Conservation (phyloP, 1,140 invertebrate genomes). For the Aradophagus sp. region DNA sequence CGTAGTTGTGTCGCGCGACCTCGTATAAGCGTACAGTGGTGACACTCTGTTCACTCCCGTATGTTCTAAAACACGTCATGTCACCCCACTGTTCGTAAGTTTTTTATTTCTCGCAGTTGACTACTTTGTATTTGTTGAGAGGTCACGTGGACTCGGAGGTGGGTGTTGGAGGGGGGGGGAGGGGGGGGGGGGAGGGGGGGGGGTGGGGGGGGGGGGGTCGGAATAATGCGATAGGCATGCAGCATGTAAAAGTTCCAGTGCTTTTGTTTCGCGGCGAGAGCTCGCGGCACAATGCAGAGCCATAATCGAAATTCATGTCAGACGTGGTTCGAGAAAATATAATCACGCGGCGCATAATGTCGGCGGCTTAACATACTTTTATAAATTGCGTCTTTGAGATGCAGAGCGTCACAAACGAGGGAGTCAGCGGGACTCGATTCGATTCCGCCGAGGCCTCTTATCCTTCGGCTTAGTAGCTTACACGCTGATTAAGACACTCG, state of each 20-base stretch:
- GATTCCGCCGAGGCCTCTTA: constrained; percentile 41
- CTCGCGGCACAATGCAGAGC: constrained; percentile 48
- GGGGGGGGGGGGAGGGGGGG: too few relatives aligned
- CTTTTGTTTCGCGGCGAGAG: constrained; percentile 40
- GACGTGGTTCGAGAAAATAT: constrained; percentile 58
- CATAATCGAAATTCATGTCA: constrained; percentile 66
- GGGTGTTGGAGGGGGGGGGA: too few relatives aligned
- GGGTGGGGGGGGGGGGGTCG: too few relatives aligned
- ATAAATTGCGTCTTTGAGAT: constrained; percentile 74
- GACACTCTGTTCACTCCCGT: too few relatives aligned
- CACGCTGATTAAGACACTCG: constrained; percentile 74
- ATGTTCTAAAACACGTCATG: too few relatives aligned
- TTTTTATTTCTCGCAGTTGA: too few relatives aligned
- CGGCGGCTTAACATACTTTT: constrained; percentile 68
- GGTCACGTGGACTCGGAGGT: too few relatives aligned
- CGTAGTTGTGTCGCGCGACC: too few relatives aligned
- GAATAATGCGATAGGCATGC: constrained; percentile 16
- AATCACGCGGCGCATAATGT: constrained; percentile 65
- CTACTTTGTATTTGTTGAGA: too few relatives aligned
- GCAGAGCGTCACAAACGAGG: constrained; percentile 65
- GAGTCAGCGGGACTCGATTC: constrained; percentile 38
- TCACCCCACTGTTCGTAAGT: too few relatives aligned
- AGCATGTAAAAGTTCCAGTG: constrained; percentile 23
- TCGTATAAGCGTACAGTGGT: too few relatives aligned
- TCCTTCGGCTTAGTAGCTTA: constrained; percentile 70